These are phyloP conservation scores for Cebus imitator DNA, from an alignment of 2,113 vertebrate genomes.

Conservation along the genomic window DNA sequence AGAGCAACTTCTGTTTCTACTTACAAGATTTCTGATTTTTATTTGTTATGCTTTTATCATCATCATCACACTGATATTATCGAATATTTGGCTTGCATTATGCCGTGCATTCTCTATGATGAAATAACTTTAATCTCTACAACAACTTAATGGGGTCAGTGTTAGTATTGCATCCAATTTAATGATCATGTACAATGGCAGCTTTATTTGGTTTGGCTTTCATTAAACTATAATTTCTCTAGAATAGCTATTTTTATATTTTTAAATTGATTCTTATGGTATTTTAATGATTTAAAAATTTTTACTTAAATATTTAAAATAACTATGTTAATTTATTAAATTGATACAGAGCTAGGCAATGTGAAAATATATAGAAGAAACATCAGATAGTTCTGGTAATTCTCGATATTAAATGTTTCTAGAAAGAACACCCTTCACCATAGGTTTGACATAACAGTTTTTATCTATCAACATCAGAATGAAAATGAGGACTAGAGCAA, in stretches of 20 bases:
- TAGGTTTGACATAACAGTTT: background rate
- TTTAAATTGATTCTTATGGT: background rate
- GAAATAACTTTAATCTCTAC: background rate
- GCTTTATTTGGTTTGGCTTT: background rate
- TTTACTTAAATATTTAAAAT: background rate
- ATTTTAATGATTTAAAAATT: background rate
- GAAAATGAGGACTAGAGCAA: background rate
- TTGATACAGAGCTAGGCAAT: accelerated
- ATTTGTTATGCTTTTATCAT: background rate
- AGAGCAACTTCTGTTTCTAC: background rate
- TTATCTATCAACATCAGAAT: background rate
- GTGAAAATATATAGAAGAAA: background rate
- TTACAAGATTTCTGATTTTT: background rate
- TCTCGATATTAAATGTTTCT: background rate
- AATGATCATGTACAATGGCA: background rate
- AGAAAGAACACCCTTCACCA: background rate
- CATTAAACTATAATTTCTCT: background rate
- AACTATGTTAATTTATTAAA: background rate
- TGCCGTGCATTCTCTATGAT: background rate
- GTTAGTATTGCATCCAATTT: background rate
- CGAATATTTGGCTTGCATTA: background rate
- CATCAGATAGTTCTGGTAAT: background rate
- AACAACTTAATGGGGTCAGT: background rate
- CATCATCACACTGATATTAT: background rate
- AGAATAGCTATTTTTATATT: background rate